phyloP scores from a whole-genome alignment of 2,888 invertebrate genomes.

The Drosophila affinis region DNA sequence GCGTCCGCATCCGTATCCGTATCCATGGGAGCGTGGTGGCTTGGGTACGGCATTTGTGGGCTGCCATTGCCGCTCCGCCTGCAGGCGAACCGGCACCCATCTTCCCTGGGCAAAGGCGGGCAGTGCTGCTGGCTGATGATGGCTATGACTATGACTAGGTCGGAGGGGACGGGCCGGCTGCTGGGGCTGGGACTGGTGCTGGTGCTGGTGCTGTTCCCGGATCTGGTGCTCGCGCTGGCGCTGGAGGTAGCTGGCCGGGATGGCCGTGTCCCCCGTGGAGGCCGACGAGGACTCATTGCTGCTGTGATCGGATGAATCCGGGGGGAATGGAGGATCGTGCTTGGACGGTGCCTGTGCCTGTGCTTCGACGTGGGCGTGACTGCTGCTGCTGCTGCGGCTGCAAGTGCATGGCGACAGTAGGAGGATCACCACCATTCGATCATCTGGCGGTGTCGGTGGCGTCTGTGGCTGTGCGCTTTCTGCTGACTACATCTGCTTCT shows the following conservation, averaged over 20 bases:
- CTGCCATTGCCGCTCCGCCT: constrained; percentile 37
- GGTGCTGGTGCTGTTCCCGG: constrained; percentile 22
- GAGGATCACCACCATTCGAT: constrained; percentile 85
- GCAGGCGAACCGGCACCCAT: constrained; percentile 16
- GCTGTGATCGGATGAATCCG: constrained; percentile 25
- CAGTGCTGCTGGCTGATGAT: constrained; percentile 39
- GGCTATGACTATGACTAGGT: constrained; percentile 73
- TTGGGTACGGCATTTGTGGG: constrained; percentile 80
- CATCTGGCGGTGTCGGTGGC: constrained; percentile 79
- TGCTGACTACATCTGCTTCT: constrained; percentile 60
- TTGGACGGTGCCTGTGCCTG: constrained; percentile 27
- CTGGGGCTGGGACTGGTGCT: constrained; percentile 30
- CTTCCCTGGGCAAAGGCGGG: constrained; percentile 34
- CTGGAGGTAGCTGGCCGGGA: constrained; percentile 70
- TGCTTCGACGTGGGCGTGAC: constrained; percentile 42
- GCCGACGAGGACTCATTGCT: constrained; percentile 78
- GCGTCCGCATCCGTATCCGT: constrained; percentile 9
- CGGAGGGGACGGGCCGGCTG: constrained; percentile 35
- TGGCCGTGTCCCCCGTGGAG: constrained; percentile 83
- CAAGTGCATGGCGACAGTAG: constrained; percentile 83
- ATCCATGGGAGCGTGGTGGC: constrained; percentile 76
- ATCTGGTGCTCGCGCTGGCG: constrained; percentile 38
- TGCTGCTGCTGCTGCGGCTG: constrained; percentile 69
- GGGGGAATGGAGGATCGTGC: constrained; percentile 12
- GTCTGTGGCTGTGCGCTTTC: constrained; percentile 44